Conservation (phyloP, 2,113 vertebrate genomes). For the Solea solea region DNA sequence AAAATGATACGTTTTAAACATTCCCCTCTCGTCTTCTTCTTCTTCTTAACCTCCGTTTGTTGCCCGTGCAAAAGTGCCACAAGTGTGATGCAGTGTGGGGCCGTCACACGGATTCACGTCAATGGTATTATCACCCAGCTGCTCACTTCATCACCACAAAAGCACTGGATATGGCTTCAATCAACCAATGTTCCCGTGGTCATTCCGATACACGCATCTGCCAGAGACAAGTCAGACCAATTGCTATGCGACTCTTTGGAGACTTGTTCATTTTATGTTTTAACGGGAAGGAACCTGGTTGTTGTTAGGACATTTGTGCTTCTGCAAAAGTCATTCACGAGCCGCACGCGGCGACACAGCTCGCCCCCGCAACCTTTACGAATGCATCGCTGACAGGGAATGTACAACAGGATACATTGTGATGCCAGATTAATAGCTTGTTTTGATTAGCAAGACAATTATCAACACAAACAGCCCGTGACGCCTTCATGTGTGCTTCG, state of each 20-base stretch:
- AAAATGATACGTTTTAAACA: too few relatives aligned
- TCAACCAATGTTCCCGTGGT: slow-evolving; percentile 36
- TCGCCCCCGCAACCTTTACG: slow-evolving; percentile 39
- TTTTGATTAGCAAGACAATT: slow-evolving; percentile 75
- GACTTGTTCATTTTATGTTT: slow-evolving; percentile 64
- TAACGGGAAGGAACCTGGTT: slow-evolving; percentile 58
- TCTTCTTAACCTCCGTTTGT: background rate
- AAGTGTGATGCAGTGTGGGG: background rate
- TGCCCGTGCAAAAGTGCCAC: background rate
- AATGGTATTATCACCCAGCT: slow-evolving; percentile 25
- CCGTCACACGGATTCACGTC: slow-evolving; percentile 3
- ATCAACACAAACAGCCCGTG: slow-evolving; percentile 64
- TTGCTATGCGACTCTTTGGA: slow-evolving; percentile 53
- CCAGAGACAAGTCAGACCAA: slow-evolving; percentile 56
- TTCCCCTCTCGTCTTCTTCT: too few relatives aligned
- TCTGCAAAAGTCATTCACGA: slow-evolving; percentile 73
- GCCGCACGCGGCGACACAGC: background rate
- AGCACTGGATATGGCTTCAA: slow-evolving; percentile 25
- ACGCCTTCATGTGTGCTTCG: slow-evolving; percentile 43
- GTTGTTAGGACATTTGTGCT: slow-evolving; percentile 56
- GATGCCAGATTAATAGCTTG: slow-evolving; percentile 63
- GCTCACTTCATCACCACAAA: slow-evolving; percentile 22
- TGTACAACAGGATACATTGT: slow-evolving; percentile 34
- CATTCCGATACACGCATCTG: slow-evolving; percentile 13
- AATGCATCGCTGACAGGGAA: slow-evolving; percentile 48